These are phyloP conservation scores for Leptogaster cylindrica DNA, from an alignment of 2,888 invertebrate species.

Conservation along the genomic window DNA sequence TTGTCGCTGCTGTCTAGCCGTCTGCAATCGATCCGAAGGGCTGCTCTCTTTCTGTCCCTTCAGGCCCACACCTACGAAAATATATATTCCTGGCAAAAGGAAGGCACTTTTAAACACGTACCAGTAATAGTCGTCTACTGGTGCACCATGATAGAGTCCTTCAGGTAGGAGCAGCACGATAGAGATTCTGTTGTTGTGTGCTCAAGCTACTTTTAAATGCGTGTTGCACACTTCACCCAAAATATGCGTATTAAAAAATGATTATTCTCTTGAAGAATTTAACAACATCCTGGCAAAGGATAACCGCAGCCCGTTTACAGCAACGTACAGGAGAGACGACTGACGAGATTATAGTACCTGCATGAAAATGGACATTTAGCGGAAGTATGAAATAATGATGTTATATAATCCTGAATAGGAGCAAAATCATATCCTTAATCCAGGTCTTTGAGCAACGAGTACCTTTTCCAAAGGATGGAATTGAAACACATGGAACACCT, in stretches of 20 bases:
- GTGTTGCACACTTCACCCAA: slow-evolving; percentile 32
- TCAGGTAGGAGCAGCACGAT: neutral
- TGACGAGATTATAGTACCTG: too few relatives aligned
- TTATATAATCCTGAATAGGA: slow-evolving; percentile 27
- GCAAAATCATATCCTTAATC: slow-evolving; percentile 16
- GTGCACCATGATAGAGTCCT: neutral
- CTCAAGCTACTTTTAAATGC: slow-evolving; percentile 25
- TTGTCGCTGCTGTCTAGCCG: slow-evolving; percentile 42
- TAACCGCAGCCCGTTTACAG: neutral
- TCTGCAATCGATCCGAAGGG: slow-evolving; percentile 41
- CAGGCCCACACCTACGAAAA: slow-evolving; percentile 9
- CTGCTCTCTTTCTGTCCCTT: slow-evolving; percentile 28
- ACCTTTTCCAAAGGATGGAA: neutral
- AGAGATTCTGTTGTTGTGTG: neutral
- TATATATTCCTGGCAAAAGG: slow-evolving; percentile 12
- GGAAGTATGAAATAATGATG: slow-evolving; percentile 26
- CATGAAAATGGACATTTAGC: slow-evolving; percentile 31
- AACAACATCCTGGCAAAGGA: slow-evolving; percentile 12
- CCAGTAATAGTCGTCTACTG: slow-evolving; percentile 5
- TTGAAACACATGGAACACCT: slow-evolving; percentile 23
- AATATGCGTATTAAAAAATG: slow-evolving; percentile 42
- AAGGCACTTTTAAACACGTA: slow-evolving; percentile 34
- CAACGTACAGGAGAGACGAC: too few relatives aligned
- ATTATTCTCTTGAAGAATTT: slow-evolving; percentile 34
- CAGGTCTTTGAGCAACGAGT: neutral